Evolutionary conservation across 2,113 vertebrate species (phyloP).

Genomic region (Oriolus oriolus): DNA sequence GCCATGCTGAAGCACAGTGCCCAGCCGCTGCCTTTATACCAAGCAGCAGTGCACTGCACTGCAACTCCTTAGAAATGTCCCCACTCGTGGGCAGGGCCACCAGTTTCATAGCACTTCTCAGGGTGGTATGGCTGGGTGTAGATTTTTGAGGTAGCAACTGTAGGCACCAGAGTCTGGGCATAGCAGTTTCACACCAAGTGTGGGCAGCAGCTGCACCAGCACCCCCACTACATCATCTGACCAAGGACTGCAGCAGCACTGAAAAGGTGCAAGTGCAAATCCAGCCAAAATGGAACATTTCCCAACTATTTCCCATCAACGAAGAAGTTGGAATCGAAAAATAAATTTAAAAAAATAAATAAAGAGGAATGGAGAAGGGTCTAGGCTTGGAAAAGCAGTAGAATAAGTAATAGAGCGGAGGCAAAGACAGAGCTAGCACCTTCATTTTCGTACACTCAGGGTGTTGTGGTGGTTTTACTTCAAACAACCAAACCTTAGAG

Average conservation of each 20-base stretch:
- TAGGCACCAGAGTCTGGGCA: not conserved
- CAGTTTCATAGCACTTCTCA: not conserved
- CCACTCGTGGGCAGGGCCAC: not conserved
- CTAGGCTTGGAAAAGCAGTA: not conserved
- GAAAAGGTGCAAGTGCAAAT: not conserved
- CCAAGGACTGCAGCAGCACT: not conserved
- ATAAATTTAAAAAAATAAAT: too few relatives aligned
- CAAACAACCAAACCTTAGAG: not conserved
- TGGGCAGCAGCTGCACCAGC: not conserved
- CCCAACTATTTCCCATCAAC: not conserved
- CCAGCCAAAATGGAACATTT: not conserved
- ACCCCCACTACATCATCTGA: not conserved
- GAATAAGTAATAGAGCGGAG: not conserved
- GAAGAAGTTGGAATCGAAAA: not conserved
- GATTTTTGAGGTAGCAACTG: not conserved
- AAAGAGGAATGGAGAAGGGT: not conserved
- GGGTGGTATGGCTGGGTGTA: not conserved
- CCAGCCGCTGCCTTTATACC: not conserved
- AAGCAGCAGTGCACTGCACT: not conserved
- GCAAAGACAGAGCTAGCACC: not conserved
- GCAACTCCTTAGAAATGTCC: not conserved
- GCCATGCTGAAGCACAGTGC: not conserved
- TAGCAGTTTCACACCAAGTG: not conserved
- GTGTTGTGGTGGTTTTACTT: not conserved
- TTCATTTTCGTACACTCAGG: not conserved